phyloP scores from a whole-genome alignment of 2,113 vertebrate species.

The Tauraco erythrolophus region DNA sequence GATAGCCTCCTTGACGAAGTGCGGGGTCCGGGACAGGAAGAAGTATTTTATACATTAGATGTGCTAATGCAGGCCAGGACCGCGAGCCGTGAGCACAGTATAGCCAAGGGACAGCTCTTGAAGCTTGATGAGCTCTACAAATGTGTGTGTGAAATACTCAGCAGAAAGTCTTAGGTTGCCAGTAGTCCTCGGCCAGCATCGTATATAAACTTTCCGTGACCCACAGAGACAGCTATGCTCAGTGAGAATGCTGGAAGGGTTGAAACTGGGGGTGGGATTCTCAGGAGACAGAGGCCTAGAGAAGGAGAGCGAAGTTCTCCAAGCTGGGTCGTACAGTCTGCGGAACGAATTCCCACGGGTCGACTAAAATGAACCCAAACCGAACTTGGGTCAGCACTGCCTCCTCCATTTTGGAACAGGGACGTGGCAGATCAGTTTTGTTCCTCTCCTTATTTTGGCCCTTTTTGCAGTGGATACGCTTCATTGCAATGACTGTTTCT shows the following conservation, averaged over 20 bases:
- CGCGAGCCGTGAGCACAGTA: not conserved
- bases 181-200: constrained; percentile 41
- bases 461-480: not conserved
- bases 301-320: not conserved
- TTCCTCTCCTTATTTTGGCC: not conserved
- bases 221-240: not conserved
- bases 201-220: constrained; percentile 63
- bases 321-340: not conserved
- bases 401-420: not conserved
- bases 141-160: constrained; percentile 30
- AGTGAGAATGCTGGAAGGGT: not conserved
- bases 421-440: not conserved
- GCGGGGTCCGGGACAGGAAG: not conserved
- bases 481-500: not conserved
- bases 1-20: not conserved
- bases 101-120: constrained; percentile 21
- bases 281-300: constrained; percentile 33
- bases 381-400: not conserved
- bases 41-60: not conserved
- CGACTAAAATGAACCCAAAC: not conserved
- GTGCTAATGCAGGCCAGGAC: constrained; percentile 16
- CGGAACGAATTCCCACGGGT: not conserved
- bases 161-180: constrained; percentile 41
- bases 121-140: constrained; percentile 58
- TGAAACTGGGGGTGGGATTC: constrained; percentile 17